These are phyloP conservation scores for Loris lydekkerianus DNA, from an alignment of 2,797 vertebrate species.

Conservation along the genomic window DNA sequence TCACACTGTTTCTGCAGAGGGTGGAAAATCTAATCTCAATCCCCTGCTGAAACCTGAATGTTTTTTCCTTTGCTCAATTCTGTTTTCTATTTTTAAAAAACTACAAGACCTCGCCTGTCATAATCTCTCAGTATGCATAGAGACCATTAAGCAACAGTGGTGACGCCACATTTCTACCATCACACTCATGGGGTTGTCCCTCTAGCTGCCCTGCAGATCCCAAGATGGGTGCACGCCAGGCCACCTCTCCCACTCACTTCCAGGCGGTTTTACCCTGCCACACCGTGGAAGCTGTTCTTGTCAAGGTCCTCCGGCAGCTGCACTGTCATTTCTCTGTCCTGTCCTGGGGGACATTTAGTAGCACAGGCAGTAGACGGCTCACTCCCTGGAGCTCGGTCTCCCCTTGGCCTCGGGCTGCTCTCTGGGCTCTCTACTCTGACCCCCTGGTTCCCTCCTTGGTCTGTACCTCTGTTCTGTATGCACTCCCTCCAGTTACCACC, in stretches of 20 bases:
- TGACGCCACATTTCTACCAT: rapidly evolving
- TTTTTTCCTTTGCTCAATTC: background rate
- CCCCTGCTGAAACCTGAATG: background rate
- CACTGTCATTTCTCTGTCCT: rapidly evolving
- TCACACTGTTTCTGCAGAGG: rapidly evolving
- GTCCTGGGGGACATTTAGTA: rapidly evolving
- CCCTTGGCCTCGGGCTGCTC: background rate
- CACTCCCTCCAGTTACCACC: rapidly evolving
- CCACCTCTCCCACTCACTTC: background rate
- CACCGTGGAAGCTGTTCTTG: no score
- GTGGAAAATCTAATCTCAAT: rapidly evolving
- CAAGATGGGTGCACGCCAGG: background rate
- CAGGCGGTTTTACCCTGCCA: background rate
- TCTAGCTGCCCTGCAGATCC: no score
- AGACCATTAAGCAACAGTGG: rapidly evolving
- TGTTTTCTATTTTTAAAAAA: background rate
- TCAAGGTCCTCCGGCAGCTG: background rate
- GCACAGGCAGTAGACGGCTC: no score
- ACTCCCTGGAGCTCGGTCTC: background rate
- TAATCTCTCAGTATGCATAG: rapidly evolving
- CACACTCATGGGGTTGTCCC: rapidly evolving
- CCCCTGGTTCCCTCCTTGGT: background rate
- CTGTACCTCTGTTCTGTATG: no score
- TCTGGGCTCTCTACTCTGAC: background rate
- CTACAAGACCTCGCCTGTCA: background rate